Conservation (phyloP, 2,113 vertebrate species). For the Balaenoptera acutorostrata region DNA sequence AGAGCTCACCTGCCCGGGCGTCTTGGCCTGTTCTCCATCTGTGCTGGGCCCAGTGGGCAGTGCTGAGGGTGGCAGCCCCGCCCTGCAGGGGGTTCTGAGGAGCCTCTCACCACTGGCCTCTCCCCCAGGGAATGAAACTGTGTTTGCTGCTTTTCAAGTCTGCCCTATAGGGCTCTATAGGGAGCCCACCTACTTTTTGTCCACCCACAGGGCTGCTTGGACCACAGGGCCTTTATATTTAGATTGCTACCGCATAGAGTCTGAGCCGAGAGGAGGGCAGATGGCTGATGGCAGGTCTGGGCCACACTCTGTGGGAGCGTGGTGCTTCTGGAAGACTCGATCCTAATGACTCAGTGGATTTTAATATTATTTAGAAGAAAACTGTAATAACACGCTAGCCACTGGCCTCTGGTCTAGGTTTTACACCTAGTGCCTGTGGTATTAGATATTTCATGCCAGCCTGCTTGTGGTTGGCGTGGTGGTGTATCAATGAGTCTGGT, state of each 20-base stretch:
- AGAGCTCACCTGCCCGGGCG: not conserved
- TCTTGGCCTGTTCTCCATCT: not conserved
- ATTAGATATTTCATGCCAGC: not conserved
- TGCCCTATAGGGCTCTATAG: not conserved
- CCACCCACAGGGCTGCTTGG: not conserved
- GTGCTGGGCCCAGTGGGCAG: not conserved
- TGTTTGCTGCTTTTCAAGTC: not conserved
- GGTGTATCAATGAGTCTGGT: fast-evolving
- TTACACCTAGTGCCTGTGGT: not conserved
- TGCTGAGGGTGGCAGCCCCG: fast-evolving
- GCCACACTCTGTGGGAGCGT: not conserved
- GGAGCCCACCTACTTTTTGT: not conserved
- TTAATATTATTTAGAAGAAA: not conserved
- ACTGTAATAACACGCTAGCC: not conserved
- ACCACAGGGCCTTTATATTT: not conserved
- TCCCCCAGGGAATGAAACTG: not conserved
- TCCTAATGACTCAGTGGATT: not conserved
- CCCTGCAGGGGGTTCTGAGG: not conserved
- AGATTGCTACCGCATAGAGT: not conserved
- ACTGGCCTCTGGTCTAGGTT: not conserved
- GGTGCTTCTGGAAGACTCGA: not conserved
- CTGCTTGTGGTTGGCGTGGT: too few species aligned
- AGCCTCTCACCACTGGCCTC: not conserved
- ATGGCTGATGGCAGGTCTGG: not conserved
- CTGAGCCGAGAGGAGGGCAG: not conserved